Evolutionary conservation across 2,113 vertebrate species (phyloP), one percentile per base, ranked within the genome.

Genomic region (Embiotoca jacksoni): DNA sequence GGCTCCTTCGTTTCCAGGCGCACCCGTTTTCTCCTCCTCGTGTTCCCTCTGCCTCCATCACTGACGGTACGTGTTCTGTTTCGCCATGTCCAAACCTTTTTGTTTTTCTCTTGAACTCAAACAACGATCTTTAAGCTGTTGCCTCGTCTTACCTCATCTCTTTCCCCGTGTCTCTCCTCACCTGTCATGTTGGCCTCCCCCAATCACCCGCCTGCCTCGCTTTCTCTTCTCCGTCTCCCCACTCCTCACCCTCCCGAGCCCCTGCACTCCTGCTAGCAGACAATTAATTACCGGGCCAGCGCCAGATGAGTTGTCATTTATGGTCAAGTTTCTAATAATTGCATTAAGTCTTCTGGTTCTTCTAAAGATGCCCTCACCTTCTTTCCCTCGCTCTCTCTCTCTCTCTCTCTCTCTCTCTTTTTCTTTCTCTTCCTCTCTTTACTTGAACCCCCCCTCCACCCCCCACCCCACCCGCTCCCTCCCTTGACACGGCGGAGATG

Each of bases 301-400:
- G 33, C 75, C 67, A 88, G 88, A 93, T 83, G 88, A 94, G 89
- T 87, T 93, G 91, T 90, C 88, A 93, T 93, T 90, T 90, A 89
- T 84, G 88, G 83, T 94, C 82, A 91, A 89, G 85, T 93, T 93
- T 92, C 88, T 89, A 92, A 93, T 94, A 93, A 93, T 89, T 92
- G 87, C 89, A 90, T 92, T 91, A 91, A 81, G 84, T 84, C 86
- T 87, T 81, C 78, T 53, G 80, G 75, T 86, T 89, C 82, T 68
- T 79, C 67, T 41, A 53, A 23, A 71, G 69, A 81, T 75, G 66
- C 23, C 70, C 80, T 68, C 54, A 61, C 64, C 49, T 81, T 50
- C 32, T 68, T 39, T 47, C 50, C 68, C 49, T 23, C 23, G 23
- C 44, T 58, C 44, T 41, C 44, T 58, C 58, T 44, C 63, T 64